Percentiles rank a stretch among this genome's conserved stretches.
Conservation (phyloP, 1,140 invertebrate species). For the Rhagoletis zephyria region DNA sequence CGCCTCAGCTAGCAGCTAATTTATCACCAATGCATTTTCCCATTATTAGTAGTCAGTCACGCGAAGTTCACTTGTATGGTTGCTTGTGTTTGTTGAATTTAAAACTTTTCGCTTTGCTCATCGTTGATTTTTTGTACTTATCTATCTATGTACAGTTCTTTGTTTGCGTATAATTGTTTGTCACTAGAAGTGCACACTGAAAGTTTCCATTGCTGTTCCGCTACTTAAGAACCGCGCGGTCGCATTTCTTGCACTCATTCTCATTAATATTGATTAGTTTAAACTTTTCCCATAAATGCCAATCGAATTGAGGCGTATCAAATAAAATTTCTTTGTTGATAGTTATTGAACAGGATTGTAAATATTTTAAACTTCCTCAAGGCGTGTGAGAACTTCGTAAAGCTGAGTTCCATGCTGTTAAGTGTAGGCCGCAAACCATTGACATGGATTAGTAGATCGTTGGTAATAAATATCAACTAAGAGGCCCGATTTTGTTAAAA, state of each 20-base stretch:
- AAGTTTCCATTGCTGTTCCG: not conserved
- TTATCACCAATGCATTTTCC: slow-evolving; percentile 18
- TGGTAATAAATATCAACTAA: too few relatives aligned
- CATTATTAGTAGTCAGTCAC: not conserved
- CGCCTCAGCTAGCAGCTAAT: not conserved
- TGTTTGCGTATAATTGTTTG: not conserved
- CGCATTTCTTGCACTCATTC: not conserved
- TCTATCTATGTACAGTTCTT: too few relatives aligned
- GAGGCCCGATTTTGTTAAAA: too few relatives aligned
- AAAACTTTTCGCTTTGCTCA: slow-evolving; percentile 29
- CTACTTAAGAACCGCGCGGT: not conserved
- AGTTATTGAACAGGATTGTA: not conserved
- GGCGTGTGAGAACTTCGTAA: too few relatives aligned
- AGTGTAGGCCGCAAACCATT: too few relatives aligned
- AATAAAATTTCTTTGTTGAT: not conserved
- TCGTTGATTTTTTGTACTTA: not conserved
- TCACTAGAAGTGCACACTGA: not conserved
- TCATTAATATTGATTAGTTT: slow-evolving; percentile 30
- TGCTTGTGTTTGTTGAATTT: slow-evolving; percentile 11
- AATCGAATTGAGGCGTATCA: not conserved
- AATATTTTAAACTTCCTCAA: too few relatives aligned
- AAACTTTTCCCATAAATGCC: slow-evolving; percentile 38
- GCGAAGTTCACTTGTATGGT: not conserved
- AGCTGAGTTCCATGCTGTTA: too few relatives aligned
- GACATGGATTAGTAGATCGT: too few relatives aligned